Evolutionary conservation across 2,797 vertebrate species (phyloP), one percentile per base, ranked within the genome.

Genomic region (Remorina albescens): DNA sequence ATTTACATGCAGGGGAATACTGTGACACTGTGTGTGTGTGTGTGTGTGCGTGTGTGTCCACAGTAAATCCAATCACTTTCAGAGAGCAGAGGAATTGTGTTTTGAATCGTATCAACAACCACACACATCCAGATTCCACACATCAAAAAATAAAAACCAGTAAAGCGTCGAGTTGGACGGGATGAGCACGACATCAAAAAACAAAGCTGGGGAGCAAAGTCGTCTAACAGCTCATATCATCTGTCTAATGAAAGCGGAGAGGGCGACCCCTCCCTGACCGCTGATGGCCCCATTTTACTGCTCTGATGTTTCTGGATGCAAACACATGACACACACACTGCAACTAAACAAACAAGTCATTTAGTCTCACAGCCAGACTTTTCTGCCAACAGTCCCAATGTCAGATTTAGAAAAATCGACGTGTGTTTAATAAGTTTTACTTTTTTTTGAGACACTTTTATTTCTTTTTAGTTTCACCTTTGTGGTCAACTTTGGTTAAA

Each of bases 51-150:
- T 28, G 44, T 37, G 67, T 41, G n/a, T 68, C n/a, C 3, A 23
- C 60, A 9, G 70, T 80, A 76, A 78, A 84, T 81, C 83, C 82
- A 34, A 76, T 59, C 62, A 51, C 41, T 50, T 66, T 44, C 47
- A 61, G 62, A 62, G 55, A 64, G 10, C 0, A 0, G 23, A 50
- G 32, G 53, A 57, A 25, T 28, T 10, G 13, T 41, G 50, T 59
- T 72, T 59, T 59, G 49, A 77, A 57, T 65, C 8, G n/a, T 21
- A 37, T 44, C 12, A 28, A 44, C 10, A 21, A 5, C 30, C 28
- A 9, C 12, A 39, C 36, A 53, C 16, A 10, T 10, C 18, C 19
- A 42, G 56, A 11, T 25, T 19, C 16, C 37, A 8, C 61, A 42
- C 60, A 53, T 70, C 54, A 67, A 47, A 81, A 59, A 46, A 62